Evolutionary conservation across 1,140 invertebrate genomes (phyloP), one percentile per base, ranked within the genome.

Genomic region (Bradysia coprophila): DNA sequence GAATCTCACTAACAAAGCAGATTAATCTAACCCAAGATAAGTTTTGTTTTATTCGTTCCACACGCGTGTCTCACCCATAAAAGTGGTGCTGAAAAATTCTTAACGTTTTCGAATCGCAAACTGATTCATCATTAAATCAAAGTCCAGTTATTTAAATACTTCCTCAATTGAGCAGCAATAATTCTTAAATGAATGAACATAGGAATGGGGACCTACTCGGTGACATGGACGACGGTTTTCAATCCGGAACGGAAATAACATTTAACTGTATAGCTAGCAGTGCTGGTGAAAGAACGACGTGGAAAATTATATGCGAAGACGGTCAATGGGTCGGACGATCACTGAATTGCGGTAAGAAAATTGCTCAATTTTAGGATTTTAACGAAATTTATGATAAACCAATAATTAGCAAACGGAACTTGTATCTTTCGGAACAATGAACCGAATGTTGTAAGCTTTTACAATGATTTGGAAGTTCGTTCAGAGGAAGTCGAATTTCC

Each of bases 271-370:
- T 84, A 24, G 73, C 76, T 1, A 76, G 74, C 43, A 78, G 80
- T 5, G 78, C 79, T 60, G 78, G 77, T 1, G 79, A 83, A 56
- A 77, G 77, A 49, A 79, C 73, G 3, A 83, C 79, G 0, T 87
- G 83, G 83, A 75, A 78, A 45, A 78, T 87, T 40, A 71, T 81
- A 18, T 89, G 84, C 51, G 80, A 85, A 53, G 73, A 86, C 50
- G 84, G 84, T 1, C 72, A 69, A 43, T 89, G 84, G 84, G 73
- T 82, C 39, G 82, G 81, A 16, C 67, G 76, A 47, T 75, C 81
- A 33, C 69, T 81, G 28, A 75, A 71, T 52, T 86, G 82, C 54
- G 78, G 76, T 80, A 55, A 54, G 61, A 42, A 44, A 57, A 21
- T 11, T 21, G 16, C 2, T 44, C n/a, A n/a, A n/a, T n/a, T n/a